Conservation (phyloP, 2,113 vertebrate genomes). For the Vidua macroura region DNA sequence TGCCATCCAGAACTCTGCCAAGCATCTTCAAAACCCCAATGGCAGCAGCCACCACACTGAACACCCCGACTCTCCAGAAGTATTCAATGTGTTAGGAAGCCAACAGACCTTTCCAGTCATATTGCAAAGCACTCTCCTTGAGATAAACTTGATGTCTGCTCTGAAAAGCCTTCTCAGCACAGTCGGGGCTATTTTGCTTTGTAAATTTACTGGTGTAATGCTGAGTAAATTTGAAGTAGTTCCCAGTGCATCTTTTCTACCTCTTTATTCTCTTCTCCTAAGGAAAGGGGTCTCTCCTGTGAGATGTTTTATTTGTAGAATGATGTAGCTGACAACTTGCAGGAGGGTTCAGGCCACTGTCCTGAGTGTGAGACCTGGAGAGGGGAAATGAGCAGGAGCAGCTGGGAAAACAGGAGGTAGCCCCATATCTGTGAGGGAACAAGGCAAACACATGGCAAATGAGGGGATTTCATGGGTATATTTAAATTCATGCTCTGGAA, state of each 20-base stretch:
- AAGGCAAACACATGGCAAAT: background rate
- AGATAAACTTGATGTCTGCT: background rate
- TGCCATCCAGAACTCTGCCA: background rate
- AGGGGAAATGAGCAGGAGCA: background rate
- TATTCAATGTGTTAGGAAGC: background rate
- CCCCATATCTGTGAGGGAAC: background rate
- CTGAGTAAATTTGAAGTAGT: background rate
- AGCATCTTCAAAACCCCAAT: background rate
- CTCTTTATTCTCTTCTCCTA: background rate
- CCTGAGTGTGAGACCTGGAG: accelerated
- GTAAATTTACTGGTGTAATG: background rate
- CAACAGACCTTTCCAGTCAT: background rate
- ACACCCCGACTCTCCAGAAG: too few relatives aligned
- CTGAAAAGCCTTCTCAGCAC: background rate
- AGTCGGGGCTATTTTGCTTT: background rate
- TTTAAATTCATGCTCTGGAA: background rate
- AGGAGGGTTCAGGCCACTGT: background rate
- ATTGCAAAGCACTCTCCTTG: background rate
- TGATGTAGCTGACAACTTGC: background rate
- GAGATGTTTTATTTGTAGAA: background rate
- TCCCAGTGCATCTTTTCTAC: background rate
- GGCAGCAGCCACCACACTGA: accelerated
- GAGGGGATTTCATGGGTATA: background rate
- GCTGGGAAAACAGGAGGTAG: background rate
- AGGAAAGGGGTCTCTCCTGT: background rate